These are phyloP conservation scores for Lytechinus variegatus DNA, from an alignment of 35 echinoderm and acorn worm genomes.

Conservation along the genomic window DNA sequence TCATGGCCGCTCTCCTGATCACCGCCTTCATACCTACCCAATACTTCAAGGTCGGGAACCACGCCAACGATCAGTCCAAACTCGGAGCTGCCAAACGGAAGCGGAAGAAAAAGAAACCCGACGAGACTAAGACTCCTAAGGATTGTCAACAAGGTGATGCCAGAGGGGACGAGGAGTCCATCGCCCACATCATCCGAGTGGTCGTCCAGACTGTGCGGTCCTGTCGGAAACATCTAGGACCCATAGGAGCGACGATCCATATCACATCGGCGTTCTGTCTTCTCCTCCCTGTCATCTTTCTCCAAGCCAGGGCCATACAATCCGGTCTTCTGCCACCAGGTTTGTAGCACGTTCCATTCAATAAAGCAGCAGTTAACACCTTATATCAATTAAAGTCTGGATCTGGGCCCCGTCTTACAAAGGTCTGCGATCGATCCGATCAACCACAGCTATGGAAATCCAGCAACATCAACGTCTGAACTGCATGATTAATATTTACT, in stretches of 20 bases:
- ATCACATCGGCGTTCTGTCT: constrained; percentile 96
- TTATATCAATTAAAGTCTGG: too few species aligned
- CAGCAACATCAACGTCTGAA: too few species aligned
- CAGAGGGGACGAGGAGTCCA: neutral
- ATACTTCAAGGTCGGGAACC: constrained; percentile 90
- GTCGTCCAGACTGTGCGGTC: neutral
- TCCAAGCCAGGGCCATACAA: constrained; percentile 92
- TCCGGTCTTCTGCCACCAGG: constrained; percentile 74
- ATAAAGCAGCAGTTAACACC: too few species aligned
- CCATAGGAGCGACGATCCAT: constrained; percentile 83
- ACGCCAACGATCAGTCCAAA: constrained; percentile 87
- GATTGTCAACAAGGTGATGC: constrained; percentile 24
- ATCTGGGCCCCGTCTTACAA: too few species aligned
- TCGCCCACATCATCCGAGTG: neutral
- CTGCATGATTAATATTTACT: too few species aligned
- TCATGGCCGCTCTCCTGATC: constrained; percentile 76
- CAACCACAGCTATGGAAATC: too few species aligned
- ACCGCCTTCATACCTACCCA: constrained; percentile 94
- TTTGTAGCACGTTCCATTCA: constrained; percentile 26
- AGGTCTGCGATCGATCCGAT: too few species aligned
- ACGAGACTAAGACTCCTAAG: neutral
- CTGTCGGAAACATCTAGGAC: constrained; percentile 84
- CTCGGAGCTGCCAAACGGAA: constrained; percentile 76
- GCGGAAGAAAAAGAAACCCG: constrained; percentile 32
- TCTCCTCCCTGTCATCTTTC: constrained; percentile 89